Conservation (phyloP, 2,888 invertebrate genomes). For the Brassicogethes aeneus region DNA sequence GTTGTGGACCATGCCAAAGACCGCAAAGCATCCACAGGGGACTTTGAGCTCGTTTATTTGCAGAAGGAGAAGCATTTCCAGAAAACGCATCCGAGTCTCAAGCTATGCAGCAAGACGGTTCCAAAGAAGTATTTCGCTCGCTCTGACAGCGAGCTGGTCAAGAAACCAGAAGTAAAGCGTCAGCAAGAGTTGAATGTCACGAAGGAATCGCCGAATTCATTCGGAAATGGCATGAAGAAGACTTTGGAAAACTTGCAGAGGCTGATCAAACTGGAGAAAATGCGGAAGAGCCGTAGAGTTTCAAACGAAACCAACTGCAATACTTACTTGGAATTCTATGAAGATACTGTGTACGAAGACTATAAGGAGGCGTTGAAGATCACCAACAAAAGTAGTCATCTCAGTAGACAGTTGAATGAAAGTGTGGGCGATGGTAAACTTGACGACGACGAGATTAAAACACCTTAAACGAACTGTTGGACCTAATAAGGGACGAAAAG, state of each 20-base stretch:
- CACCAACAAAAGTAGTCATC: too few species aligned
- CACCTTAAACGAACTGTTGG: slow-evolving; percentile 19
- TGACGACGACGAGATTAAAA: slow-evolving; percentile 13
- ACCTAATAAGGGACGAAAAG: slow-evolving; percentile 20
- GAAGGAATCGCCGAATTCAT: slow-evolving; percentile 13
- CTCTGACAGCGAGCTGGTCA: neutral
- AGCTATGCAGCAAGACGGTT: neutral
- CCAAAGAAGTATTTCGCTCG: neutral
- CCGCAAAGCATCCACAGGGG: slow-evolving; percentile 45
- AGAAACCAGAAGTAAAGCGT: neutral
- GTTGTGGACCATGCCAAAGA: slow-evolving; percentile 43
- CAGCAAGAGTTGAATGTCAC: neutral
- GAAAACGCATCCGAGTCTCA: neutral
- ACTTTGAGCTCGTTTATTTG: slow-evolving; percentile 43
- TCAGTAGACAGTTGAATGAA: too few species aligned
- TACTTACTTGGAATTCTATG: too few species aligned
- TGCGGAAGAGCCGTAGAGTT: slow-evolving; percentile 10
- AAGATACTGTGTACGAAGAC: neutral
- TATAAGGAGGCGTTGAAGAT: neutral
- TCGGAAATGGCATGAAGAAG: slow-evolving; percentile 24
- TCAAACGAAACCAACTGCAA: neutral
- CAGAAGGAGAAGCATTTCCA: slow-evolving; percentile 11
- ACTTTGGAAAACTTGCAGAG: slow-evolving; percentile 21
- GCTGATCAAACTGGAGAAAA: slow-evolving; percentile 20
- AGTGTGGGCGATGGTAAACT: too few species aligned